Conservation (phyloP, 2,888 invertebrate genomes). For the Falcaria lacertinaria region DNA sequence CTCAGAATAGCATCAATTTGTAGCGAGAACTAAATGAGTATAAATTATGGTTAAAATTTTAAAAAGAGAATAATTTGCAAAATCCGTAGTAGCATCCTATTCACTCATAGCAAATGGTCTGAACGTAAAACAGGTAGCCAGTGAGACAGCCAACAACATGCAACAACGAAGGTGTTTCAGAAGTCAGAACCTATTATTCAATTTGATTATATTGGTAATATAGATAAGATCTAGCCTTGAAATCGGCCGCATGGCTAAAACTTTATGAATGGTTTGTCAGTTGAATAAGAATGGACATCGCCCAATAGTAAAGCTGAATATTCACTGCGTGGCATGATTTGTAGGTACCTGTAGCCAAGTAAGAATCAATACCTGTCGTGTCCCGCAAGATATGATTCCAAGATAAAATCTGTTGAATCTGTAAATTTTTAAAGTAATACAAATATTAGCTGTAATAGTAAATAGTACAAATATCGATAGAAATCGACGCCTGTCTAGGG, state of each 20-base stretch:
- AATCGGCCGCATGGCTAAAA: conserved; percentile 38
- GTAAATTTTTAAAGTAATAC: no score
- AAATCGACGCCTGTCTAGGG: no score
- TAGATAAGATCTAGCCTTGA: conserved; percentile 51
- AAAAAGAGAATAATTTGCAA: conserved; percentile 21
- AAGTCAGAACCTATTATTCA: conserved; percentile 28
- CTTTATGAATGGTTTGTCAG: conserved; percentile 53
- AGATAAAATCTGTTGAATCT: no score
- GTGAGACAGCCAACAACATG: conserved; percentile 30
- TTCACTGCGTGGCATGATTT: conserved; percentile 34
- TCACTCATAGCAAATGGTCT: conserved; percentile 46
- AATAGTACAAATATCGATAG: no score
- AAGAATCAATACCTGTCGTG: no score
- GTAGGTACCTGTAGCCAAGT: background rate
- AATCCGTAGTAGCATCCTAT: conserved; percentile 52
- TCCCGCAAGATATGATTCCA: no score
- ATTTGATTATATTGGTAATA: conserved; percentile 27
- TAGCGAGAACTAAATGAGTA: conserved; percentile 13
- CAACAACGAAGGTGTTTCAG: conserved; percentile 35
- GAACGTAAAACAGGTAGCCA: conserved; percentile 68
- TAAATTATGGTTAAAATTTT: background rate
- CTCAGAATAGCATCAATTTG: background rate
- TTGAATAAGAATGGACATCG: conserved; percentile 46
- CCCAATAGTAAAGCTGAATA: conserved; percentile 34
- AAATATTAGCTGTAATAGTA: no score